These are phyloP conservation scores for Holotrichia oblita DNA, from an alignment of 1,140 invertebrate genomes.

Conservation along the genomic window DNA sequence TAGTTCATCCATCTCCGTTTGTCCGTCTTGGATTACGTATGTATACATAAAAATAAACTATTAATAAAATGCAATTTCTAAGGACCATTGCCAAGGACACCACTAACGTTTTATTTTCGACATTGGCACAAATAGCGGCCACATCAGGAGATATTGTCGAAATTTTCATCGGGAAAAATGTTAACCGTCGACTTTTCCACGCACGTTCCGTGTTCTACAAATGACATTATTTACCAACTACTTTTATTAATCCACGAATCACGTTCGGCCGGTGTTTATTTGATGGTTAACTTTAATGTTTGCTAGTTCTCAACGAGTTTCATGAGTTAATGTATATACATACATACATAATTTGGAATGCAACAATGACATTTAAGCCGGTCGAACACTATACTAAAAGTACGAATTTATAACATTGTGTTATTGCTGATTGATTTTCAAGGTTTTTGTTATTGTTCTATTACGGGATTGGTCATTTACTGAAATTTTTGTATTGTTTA, in stretches of 20 bases:
- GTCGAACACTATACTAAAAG: too few species aligned
- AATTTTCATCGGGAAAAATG: constrained; percentile 31
- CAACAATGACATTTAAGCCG: too few species aligned
- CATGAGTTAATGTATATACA: too few species aligned
- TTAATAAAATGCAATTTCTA: constrained; percentile 36
- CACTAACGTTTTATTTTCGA: constrained; percentile 21
- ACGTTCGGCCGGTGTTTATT: not conserved
- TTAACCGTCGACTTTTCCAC: not conserved
- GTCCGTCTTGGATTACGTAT: constrained; percentile 11
- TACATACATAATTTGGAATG: too few species aligned
- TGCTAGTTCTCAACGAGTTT: too few species aligned
- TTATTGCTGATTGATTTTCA: too few species aligned
- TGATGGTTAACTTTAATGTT: not conserved
- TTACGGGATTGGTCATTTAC: too few species aligned
- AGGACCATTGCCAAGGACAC: constrained; percentile 33
- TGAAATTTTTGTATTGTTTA: too few species aligned
- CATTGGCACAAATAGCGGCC: constrained; percentile 18
- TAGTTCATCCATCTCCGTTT: not conserved
- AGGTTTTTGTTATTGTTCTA: too few species aligned
- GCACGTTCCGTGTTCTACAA: not conserved
- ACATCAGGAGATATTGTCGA: not conserved
- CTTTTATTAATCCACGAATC: not conserved
- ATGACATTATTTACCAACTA: not conserved
- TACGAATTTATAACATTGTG: too few species aligned
- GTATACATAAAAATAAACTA: constrained; percentile 25